A percentile compares a stretch with the other conserved stretches of the same genome.
These are phyloP conservation scores for Limnephilus lunatus DNA, from an alignment of 2,888 invertebrate genomes.

Conservation along the genomic window DNA sequence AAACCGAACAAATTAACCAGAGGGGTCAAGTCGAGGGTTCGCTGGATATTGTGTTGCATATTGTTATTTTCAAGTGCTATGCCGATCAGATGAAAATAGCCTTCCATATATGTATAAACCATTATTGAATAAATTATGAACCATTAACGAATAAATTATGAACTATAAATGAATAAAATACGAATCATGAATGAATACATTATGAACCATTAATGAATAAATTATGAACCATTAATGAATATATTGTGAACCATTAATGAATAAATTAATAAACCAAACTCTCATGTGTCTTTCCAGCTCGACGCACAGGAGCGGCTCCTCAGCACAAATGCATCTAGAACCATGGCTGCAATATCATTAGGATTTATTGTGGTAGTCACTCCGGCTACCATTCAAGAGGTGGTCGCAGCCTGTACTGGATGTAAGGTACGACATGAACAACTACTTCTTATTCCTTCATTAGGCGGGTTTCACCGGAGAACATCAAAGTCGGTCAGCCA, in stretches of 20 bases:
- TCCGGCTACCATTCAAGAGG: constrained; percentile 94
- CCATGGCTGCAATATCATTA: constrained; percentile 94
- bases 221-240: neutral
- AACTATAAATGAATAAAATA: no score
- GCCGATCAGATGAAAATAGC: no score
- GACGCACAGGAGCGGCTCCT: constrained; percentile 82
- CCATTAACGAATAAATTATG: no score
- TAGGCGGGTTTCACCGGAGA: neutral
- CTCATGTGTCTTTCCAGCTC: constrained; percentile 70
- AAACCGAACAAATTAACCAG: no score
- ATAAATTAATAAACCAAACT: neutral
- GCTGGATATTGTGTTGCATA: no score
- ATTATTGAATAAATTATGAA: neutral
- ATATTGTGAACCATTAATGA: neutral
- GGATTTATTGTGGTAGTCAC: constrained; percentile 95
- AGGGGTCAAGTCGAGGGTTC: no score
- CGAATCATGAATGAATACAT: no score
- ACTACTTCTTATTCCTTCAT: no score
- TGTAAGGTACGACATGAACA: constrained; percentile 79
- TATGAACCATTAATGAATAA: neutral
- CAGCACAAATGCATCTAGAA: constrained; percentile 88
- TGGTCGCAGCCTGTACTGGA: constrained; percentile 92
- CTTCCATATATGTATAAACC: no score
- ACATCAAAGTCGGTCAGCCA: neutral
- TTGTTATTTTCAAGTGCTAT: no score